These are phyloP conservation scores for Xenopus petersii DNA, from an alignment of 2,797 vertebrate species.

Conservation along the genomic window DNA sequence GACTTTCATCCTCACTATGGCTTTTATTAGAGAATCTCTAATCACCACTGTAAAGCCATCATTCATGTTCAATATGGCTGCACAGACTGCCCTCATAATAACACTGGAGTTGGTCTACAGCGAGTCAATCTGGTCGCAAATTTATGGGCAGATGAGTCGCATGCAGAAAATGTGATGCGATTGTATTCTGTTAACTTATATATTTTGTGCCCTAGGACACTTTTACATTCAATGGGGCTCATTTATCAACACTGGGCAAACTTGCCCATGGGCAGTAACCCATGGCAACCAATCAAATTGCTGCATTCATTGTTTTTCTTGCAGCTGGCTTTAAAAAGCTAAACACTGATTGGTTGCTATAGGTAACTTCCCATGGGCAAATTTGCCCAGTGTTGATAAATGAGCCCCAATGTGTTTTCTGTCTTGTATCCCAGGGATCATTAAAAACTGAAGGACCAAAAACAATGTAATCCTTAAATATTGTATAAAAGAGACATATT, in stretches of 20 bases:
- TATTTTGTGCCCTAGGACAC: not conserved
- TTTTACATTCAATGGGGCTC: no score
- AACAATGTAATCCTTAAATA: no score
- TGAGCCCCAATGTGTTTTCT: not conserved
- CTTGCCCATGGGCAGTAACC: no score
- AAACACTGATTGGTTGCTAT: no score
- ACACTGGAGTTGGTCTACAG: not conserved
- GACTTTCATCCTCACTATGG: not conserved
- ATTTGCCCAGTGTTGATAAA: no score
- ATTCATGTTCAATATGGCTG: not conserved
- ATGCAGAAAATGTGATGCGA: not conserved
- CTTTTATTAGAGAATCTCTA: constrained; percentile 1
- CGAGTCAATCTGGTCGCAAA: not conserved
- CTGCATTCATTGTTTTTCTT: no score
- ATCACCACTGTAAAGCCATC: not conserved
- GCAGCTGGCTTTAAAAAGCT: no score
- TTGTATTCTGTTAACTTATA: not conserved
- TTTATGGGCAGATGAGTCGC: not conserved
- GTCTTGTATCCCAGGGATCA: not conserved
- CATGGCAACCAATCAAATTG: no score
- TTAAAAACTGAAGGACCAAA: no score
- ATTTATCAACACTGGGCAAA: no score
- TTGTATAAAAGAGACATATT: no score
- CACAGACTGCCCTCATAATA: not conserved
- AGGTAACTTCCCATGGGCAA: no score